Base-by-base conservation (phyloP, 2,113 vertebrate genomes). In the Todiramphus chloris region DNA sequence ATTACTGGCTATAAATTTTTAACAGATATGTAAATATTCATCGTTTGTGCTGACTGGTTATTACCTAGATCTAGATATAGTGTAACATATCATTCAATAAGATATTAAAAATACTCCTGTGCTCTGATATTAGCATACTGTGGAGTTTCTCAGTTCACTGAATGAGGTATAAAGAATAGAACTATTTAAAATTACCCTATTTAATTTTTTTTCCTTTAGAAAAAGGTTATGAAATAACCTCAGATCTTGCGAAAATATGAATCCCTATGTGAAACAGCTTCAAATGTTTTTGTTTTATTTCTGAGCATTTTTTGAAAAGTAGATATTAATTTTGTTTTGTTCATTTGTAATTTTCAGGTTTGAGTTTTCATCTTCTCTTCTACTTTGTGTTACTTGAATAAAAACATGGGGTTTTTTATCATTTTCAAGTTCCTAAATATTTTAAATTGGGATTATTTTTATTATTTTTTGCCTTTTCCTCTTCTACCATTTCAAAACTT, bases 351-450 rank as follows among this genome's bases (percentile, higher is more conserved):
- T 72, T 64, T 30, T 60, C 17, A 66, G 2, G 31, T 75, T 48
- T 53, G 9, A 10, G 6, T 6, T 35, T 75, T 58, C 3, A 55
- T 24, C 2, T 19, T 66, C 28, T 31, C 9, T 51, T 30, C 70
- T 59, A 41, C 10, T 63, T 87, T 19, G 27, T 73, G 1, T 55
- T 10, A 18, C 9, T 50, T 50, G 19, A 62, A 9, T 43, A 62
- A 68, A 83, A 81, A 24, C 1, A 0, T 12, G 37, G 37, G 37
- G 3, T 2, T 41, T 62, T 19, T 60, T 41, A 20, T 20, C 2
- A 30, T 63, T 68, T 55, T 50, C 3, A 58, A 43, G 1, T 75
- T 75, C 17, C 20, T 51, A 69, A 81, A 39, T 74, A 58, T 46
- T 74, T 78, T 35, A 48, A 69, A 81, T 64, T 73, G 10, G 4